phyloP scores from a whole-genome alignment of 1,140 invertebrate genomes.

The Calephelis nemesis region DNA sequence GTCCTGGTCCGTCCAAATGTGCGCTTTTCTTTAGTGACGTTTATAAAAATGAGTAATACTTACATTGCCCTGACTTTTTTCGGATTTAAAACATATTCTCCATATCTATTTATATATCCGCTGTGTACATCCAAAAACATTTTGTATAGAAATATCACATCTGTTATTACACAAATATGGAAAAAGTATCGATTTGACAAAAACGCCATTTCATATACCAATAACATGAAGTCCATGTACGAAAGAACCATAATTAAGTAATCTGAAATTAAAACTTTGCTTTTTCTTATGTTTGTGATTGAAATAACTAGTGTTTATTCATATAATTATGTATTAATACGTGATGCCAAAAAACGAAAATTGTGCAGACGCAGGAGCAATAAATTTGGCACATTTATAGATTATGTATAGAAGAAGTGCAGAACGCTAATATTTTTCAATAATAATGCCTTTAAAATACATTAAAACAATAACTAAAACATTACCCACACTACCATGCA shows the following conservation, averaged over 20 bases:
- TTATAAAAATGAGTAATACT: slow-evolving; percentile 28
- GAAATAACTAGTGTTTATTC: background rate
- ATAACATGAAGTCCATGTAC: slow-evolving; percentile 61
- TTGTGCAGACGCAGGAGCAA: too few relatives aligned
- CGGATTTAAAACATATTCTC: slow-evolving; percentile 65
- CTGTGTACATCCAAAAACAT: slow-evolving; percentile 60
- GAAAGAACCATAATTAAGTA: slow-evolving; percentile 53
- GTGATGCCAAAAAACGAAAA: too few relatives aligned
- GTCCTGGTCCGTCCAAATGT: too few relatives aligned
- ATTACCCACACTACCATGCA: too few relatives aligned
- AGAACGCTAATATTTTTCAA: too few relatives aligned
- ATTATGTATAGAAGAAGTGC: too few relatives aligned
- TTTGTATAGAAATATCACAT: slow-evolving; percentile 60
- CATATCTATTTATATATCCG: slow-evolving; percentile 69
- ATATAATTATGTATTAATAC: background rate
- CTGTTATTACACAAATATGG: slow-evolving; percentile 52
- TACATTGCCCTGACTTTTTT: slow-evolving; percentile 66
- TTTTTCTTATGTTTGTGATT: background rate
- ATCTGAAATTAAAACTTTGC: slow-evolving; percentile 46
- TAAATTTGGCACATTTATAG: too few relatives aligned
- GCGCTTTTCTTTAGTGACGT: background rate
- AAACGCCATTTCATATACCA: slow-evolving; percentile 70
- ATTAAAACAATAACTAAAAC: too few relatives aligned
- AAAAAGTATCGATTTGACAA: slow-evolving; percentile 55
- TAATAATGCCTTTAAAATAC: too few relatives aligned